Evolutionary conservation across 2,113 vertebrate genomes (phyloP), one percentile per base, ranked within the genome.

Genomic region (Corvus hawaiiensis): DNA sequence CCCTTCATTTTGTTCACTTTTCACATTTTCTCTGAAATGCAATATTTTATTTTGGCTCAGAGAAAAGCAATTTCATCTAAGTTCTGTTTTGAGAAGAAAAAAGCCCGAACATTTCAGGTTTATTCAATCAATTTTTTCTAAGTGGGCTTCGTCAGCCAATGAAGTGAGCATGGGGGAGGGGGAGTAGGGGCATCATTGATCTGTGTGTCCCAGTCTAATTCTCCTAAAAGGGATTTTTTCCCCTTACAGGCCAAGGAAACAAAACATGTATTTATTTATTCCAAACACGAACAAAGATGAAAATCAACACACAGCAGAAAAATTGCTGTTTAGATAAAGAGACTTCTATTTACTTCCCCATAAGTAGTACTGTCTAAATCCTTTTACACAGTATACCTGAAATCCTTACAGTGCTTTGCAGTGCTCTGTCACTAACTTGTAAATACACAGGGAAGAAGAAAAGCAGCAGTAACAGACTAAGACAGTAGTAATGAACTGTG

Each of bases 401-500:
- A 89, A 91, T 72, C 13, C 17, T 78, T 81, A 10, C 22, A 49
- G 24, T 52, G 21, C 3, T 77, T 92, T 78, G 7, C 52, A 68
- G 33, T 16, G 35, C 33, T 92, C 28, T 74, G 77, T 86, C 71
- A 41, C 43, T 75, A 44, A 48, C n/a, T 89, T 5, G 16, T 85
- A 96, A 91, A 87, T 30, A 73, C 28, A 89, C 2, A 48, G 26
- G 3, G 63, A 95, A 89, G 66, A 89, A 64, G 48, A 87, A 89
- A 94, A 82, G 22, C 61, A 54, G 71, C 64, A 82, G 32, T 87
- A 89, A 87, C 77, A 82, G 86, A 84, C 35, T 89, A 78, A 89
- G n/a, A 33, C 68, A 82, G 71, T 23, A 61, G 74, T 72, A 94
- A 94, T 96, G 94, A 96, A 87, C 86, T 89, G 77, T 82, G 66